Conservation (phyloP, 2,113 vertebrate genomes). For the Hyperoodon ampullatus region DNA sequence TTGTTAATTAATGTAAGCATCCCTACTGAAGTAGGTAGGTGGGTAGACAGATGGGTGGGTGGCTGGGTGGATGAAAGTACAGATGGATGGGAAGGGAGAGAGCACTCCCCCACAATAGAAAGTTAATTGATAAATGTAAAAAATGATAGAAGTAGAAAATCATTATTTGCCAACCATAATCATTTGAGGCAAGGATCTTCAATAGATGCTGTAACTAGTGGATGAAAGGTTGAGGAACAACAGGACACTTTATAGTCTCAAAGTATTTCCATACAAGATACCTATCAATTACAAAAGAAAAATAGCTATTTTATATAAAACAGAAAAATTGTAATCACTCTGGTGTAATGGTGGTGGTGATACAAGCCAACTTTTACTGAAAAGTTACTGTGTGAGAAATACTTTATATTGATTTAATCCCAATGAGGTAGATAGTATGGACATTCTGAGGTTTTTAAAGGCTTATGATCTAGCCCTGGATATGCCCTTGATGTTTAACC, state of each 20-base stretch:
- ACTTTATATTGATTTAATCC: neutral
- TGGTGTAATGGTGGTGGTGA: no score
- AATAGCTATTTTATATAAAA: neutral
- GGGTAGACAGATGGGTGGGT: neutral
- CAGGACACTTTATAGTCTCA: neutral
- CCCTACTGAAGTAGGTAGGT: neutral
- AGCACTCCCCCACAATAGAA: neutral
- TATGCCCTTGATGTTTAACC: neutral
- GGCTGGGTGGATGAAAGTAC: neutral
- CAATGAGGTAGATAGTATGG: neutral
- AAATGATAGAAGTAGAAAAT: neutral
- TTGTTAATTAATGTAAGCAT: neutral
- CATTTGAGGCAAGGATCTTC: neutral
- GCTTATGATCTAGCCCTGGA: neutral
- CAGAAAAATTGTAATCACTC: neutral
- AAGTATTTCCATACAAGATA: neutral
- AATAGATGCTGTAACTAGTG: neutral
- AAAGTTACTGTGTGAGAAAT: neutral
- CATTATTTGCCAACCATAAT: neutral
- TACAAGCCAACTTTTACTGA: neutral
- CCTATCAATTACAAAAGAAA: neutral
- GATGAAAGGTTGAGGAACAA: neutral
- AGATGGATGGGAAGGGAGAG: neutral
- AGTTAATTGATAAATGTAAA: neutral
- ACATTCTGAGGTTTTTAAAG: neutral